Conservation (phyloP, 2,888 invertebrate genomes). For the Leptopilina syphax region DNA sequence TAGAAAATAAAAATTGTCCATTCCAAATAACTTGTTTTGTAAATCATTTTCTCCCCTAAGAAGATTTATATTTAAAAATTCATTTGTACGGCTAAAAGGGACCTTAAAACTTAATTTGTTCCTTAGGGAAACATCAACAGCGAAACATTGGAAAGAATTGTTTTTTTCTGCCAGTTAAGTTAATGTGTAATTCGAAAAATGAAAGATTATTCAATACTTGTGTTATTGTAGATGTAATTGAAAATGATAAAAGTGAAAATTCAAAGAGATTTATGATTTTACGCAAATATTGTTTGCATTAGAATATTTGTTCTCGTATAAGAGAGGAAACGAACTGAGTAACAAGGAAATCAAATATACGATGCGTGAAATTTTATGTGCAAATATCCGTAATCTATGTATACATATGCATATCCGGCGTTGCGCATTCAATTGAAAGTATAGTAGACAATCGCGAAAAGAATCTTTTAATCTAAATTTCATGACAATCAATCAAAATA, state of each 20-base stretch:
- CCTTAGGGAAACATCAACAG: no score
- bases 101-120: no score
- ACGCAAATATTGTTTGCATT: constrained; percentile 30
- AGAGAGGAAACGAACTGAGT: constrained; percentile 6
- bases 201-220: not conserved
- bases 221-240: not conserved
- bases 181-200: no score
- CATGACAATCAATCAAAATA: not conserved
- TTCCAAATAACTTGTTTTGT: no score
- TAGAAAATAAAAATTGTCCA: no score
- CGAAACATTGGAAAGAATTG: no score
- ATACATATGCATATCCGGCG: constrained; percentile 19
- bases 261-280: not conserved
- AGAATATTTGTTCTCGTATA: constrained; percentile 10
- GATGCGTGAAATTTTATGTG: constrained; percentile 35
- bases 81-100: no score
- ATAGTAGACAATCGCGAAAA: not conserved
- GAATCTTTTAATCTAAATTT: not conserved
- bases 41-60: no score
- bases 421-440: constrained; percentile 30
- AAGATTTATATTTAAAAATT: no score
- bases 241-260: not conserved
- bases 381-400: constrained; percentile 14
- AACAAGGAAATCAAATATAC: constrained; percentile 10
- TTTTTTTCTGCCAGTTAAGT: no score